Percentiles rank a stretch among this genome's conserved stretches.
Conservation (phyloP, 2,113 vertebrate genomes). For the Gila orcuttii region DNA sequence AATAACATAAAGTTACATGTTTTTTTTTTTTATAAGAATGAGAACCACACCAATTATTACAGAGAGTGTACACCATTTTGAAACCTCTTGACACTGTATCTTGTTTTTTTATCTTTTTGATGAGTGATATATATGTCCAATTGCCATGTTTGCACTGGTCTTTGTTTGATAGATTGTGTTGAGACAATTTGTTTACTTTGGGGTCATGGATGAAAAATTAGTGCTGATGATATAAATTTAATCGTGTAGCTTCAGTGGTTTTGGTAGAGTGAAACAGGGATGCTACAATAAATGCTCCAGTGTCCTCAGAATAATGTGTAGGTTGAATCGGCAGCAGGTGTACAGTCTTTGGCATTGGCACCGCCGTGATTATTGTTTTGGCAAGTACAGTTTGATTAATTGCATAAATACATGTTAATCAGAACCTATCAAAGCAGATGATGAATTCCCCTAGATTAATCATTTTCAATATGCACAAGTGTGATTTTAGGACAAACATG, state of each 20-base stretch:
- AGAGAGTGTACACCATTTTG: background rate
- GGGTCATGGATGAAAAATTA: conserved; percentile 31
- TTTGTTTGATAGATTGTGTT: conserved; percentile 36
- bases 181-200: conserved; percentile 36
- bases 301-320: conserved; percentile 61
- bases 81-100: conserved; percentile 20
- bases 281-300: conserved; percentile 56
- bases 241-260: conserved; percentile 52
- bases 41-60: conserved; percentile 27
- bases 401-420: conserved; percentile 82
- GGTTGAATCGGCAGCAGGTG: conserved; percentile 75
- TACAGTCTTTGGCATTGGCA: conserved; percentile 65
- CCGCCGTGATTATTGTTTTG: conserved; percentile 75
- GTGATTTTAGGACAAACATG: conserved; percentile 48
- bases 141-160: conserved; percentile 21
- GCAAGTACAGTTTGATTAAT: conserved; percentile 76
- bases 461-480: conserved; percentile 57
- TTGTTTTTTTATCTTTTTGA: background rate
- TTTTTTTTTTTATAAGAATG: conserved; percentile 9
- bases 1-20: conserved; percentile 68
- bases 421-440: conserved; percentile 68
- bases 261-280: conserved; percentile 54
- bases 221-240: conserved; percentile 46
- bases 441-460: conserved; percentile 58
- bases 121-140: conserved; percentile 15